A percentile compares a stretch with the other conserved stretches of the same genome.
These are phyloP conservation scores for Phacellophora camtschatica DNA, from an alignment of 30 jellyfish, hydroid and myxozoan genomes.

Conservation along the genomic window DNA sequence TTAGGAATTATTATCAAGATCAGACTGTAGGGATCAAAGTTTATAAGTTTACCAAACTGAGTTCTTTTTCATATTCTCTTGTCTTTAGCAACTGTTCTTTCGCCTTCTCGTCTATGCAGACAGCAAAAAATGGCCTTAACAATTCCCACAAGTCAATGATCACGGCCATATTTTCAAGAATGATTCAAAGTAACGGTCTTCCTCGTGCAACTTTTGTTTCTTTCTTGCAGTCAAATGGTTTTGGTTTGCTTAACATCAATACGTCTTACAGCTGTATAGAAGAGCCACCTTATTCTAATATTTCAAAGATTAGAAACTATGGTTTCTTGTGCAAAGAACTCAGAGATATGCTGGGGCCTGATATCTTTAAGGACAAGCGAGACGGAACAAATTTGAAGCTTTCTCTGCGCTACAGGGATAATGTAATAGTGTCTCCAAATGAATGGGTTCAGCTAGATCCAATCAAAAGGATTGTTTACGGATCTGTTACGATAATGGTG, in stretches of 20 bases:
- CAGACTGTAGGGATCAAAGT: slow-evolving; percentile 37
- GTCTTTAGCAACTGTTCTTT: slow-evolving; percentile 84
- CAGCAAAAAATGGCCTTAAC: slow-evolving; percentile 68
- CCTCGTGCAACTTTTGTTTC: slow-evolving; percentile 23
- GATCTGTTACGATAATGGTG: slow-evolving; percentile 60
- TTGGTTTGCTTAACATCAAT: slow-evolving; percentile 2
- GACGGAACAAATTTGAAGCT: slow-evolving; percentile 59
- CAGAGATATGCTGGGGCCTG: slow-evolving; percentile 17
- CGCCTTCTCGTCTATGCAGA: slow-evolving; percentile 42
- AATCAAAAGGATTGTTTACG: slow-evolving; percentile 55
- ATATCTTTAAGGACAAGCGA: slow-evolving; percentile 42
- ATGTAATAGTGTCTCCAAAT: slow-evolving; percentile 50
- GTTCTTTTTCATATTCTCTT: slow-evolving; percentile 15
- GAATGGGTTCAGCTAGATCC: slow-evolving; percentile 90
- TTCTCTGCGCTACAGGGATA: slow-evolving; percentile 46
- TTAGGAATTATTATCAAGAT: slow-evolving; percentile 54
- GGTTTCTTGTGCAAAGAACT: slow-evolving; percentile 67
- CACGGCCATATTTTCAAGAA: slow-evolving; percentile 55
- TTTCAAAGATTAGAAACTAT: slow-evolving; percentile 9
- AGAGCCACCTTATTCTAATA: slow-evolving; percentile 66
- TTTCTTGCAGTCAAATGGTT: slow-evolving; percentile 32
- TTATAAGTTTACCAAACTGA: slow-evolving; percentile 30
- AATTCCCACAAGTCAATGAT: slow-evolving; percentile 67
- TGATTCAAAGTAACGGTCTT: slow-evolving; percentile 30
- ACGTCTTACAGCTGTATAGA: slow-evolving; percentile 89